Base-by-base conservation (phyloP, 2,113 vertebrate genomes). In the Lipotes vexillifer region DNA sequence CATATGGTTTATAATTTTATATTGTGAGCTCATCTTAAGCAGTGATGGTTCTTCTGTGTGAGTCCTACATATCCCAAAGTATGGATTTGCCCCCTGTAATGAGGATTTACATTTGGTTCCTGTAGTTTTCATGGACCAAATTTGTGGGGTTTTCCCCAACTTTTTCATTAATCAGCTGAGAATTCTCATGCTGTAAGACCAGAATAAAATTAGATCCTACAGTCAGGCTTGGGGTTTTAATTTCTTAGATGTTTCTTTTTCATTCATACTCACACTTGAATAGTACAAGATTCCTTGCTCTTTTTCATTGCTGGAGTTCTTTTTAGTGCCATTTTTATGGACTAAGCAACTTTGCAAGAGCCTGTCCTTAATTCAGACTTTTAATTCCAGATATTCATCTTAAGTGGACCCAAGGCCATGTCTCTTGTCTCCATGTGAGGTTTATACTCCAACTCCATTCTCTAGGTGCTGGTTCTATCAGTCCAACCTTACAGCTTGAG, bases 191-290 rank as follows among this genome's bases (percentile, higher is more conserved):
- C 25, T 77, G 38, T 41, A 63, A 90, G 31, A 6, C 65, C 14
- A 44, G n/a, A 33, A 59, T 69, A 69, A 74, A 61, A 63, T 74
- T 90, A 85, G 14, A 36, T 81, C 49, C 29, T 36, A 82, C 49
- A 29, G 14, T 68, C 52, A 74, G 68, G 29, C 38, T 55, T 87
- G 17, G 63, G 52, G 27, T 72, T 93, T 66, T 81, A n/a, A 87
- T 86, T 69, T 97, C 74, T 97, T 59, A 82, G 52, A 38, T 55
- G 13, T 63, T 59, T 92, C 88, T 52, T 94, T 72, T 75, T 85
- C 38, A 29, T 89, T 78, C 31, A 18, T 33, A 14, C 6, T 69
- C 29, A 66, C 27, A 68, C 59, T 90, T 80, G n/a, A 80, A 17
- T 46, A 71, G 38, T 38, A 18, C 14, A 71, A 95, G 31, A 69